Conservation (phyloP, 1,140 invertebrate genomes). For the Zaprionus taronus region DNA sequence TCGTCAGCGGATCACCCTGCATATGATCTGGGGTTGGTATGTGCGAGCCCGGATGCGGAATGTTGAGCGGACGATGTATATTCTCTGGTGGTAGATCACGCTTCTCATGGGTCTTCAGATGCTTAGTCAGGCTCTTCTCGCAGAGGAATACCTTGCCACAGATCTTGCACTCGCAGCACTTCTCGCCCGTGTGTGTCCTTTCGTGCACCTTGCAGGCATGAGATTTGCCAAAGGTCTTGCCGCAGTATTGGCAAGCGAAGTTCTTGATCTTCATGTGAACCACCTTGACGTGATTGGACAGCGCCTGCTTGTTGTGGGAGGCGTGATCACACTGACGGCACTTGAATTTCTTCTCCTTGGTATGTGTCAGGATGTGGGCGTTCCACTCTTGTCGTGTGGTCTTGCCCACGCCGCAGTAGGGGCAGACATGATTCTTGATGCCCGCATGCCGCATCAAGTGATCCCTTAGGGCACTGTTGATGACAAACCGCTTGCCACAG, state of each 20-base stretch:
- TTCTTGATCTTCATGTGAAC: conserved; percentile 82
- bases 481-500: conserved; percentile 84
- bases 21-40: conserved; percentile 38
- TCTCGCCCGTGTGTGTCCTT: conserved; percentile 85
- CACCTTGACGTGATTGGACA: conserved; percentile 76
- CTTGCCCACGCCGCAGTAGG: conserved; percentile 80
- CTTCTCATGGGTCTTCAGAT: conserved; percentile 81
- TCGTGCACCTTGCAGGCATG: conserved; percentile 82
- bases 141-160: conserved; percentile 81
- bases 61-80: conserved; percentile 67
- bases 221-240: conserved; percentile 80
- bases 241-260: conserved; percentile 80
- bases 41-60: conserved; percentile 45
- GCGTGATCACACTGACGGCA: conserved; percentile 77
- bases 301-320: conserved; percentile 77
- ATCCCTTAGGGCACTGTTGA: conserved; percentile 76
- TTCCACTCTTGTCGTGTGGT: conserved; percentile 82
- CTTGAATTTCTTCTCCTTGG: conserved; percentile 81
- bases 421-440: conserved; percentile 81
- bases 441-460: conserved; percentile 81
- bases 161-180: conserved; percentile 80
- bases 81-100: conserved; percentile 70
- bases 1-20: conserved; percentile 46
- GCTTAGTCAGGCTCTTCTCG: conserved; percentile 78
- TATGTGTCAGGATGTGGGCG: conserved; percentile 79